Conservation (phyloP, 2,113 vertebrate genomes). For the Oxyruncus cristatus region DNA sequence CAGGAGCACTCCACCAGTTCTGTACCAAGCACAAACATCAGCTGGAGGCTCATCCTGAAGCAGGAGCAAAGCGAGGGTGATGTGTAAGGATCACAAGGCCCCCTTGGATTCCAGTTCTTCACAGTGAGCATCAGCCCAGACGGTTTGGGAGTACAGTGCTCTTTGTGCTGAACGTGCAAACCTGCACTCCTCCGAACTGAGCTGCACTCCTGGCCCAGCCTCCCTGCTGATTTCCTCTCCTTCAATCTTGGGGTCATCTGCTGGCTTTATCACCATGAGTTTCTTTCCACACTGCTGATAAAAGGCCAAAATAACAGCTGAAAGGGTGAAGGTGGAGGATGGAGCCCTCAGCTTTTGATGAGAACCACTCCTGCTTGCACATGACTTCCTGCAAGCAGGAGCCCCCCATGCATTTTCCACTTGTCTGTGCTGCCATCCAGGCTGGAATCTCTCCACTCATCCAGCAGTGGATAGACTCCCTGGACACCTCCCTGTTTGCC, state of each 20-base stretch:
- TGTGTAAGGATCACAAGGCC: accelerated
- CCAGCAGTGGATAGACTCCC: not conserved
- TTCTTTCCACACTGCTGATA: not conserved
- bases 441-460: not conserved
- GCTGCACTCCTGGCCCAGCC: accelerated
- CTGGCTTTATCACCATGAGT: not conserved
- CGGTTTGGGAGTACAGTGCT: accelerated
- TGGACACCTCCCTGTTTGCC: not conserved
- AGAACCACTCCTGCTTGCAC: not conserved
- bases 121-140: not conserved
- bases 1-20: not conserved
- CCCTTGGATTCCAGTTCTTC: not conserved
- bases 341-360: not conserved
- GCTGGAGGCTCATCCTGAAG: not conserved
- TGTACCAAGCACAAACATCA: not conserved
- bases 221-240: not conserved
- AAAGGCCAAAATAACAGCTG: not conserved
- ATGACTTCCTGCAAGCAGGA: not conserved
- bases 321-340: not conserved
- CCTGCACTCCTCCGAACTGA: not conserved
- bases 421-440: not conserved
- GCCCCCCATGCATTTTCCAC: not conserved
- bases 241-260: not conserved
- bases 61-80: not conserved
- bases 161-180: accelerated